Conservation (phyloP, 2,797 vertebrate species). For the Knipowitschia caucasica region DNA sequence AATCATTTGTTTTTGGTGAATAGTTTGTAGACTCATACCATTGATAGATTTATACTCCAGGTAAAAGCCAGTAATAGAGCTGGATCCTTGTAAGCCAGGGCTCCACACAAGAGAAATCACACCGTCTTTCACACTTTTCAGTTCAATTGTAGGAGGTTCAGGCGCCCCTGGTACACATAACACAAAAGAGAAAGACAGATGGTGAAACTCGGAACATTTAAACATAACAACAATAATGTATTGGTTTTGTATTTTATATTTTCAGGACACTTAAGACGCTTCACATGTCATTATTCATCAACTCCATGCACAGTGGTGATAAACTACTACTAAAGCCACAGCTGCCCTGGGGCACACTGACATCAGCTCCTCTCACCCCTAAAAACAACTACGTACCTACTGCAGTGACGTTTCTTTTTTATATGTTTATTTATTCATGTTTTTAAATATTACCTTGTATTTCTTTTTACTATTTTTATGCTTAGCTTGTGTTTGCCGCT, state of each 20-base stretch:
- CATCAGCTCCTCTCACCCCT: no score
- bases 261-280: no score
- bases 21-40: conserved; percentile 27
- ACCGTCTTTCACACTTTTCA: conserved; percentile 44
- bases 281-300: no score
- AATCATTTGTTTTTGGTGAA: neutral
- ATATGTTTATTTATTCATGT: no score
- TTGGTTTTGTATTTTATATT: neutral
- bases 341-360: no score
- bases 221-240: no score
- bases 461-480: no score
- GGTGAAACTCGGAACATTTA: neutral
- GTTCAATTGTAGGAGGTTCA: conserved; percentile 49
- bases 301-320: no score
- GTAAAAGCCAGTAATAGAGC: conserved; percentile 49
- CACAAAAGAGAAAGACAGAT: neutral
- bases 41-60: conserved; percentile 62
- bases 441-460: neutral
- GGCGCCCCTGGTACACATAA: conserved; percentile 39
- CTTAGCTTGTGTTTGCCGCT: no score
- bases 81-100: conserved; percentile 48
- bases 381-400: no score
- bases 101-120: conserved; percentile 56
- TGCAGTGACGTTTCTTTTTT: no score
- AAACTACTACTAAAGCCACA: no score